Base-by-base conservation (phyloP, 2,797 vertebrate genomes). In the Propithecus deckenii region DNA sequence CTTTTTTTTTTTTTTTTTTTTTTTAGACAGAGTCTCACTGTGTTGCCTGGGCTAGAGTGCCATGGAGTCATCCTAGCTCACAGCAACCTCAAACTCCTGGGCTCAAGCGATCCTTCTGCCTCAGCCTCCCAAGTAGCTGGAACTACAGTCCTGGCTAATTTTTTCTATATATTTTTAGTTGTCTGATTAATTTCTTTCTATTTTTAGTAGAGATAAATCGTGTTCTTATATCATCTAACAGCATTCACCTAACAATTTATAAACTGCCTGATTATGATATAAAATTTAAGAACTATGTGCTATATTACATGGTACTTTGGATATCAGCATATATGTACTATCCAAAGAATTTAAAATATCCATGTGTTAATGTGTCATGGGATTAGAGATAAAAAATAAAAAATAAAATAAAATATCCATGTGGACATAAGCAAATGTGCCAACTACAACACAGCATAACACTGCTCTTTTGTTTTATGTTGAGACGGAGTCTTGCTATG, bases 211-310 rank as follows among this genome's bases (percentile, higher is more conserved):
- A 88, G 52, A 87, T 17, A 91, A 96, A 81, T 61, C 41, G 46
- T 79, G 10, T 55, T 67, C 46, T 83, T 59, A 0, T 25, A 88
- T 81, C 83, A 96, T 1, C 50, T 32, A 94, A 98, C 57, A 95
- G 75, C 57, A 71, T 48, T 61, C 75, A 96, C 0, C 52, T 52
- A 96, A 97, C 55, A 90, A 89, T 93, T 85, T 94, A 97, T 93
- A 96, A 98, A 98, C 74, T 71, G 87, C 20, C 76, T 96, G 94
- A 97, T 94, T 48, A 78, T 2, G 80, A 96, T 94, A 94, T 38
- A 38, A 92, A 86, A 86, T 75, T 17, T 57, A 91, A 96, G 76
- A 94, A 67, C 80, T 6, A 79, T 6, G 7, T 63, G 57, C 69
- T 74, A 0, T 25, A 89, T 57, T 85, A 78, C 7, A 72, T 4